These are phyloP conservation scores for Drosophila conformis DNA, from an alignment of 2,888 invertebrate genomes.

Conservation along the genomic window DNA sequence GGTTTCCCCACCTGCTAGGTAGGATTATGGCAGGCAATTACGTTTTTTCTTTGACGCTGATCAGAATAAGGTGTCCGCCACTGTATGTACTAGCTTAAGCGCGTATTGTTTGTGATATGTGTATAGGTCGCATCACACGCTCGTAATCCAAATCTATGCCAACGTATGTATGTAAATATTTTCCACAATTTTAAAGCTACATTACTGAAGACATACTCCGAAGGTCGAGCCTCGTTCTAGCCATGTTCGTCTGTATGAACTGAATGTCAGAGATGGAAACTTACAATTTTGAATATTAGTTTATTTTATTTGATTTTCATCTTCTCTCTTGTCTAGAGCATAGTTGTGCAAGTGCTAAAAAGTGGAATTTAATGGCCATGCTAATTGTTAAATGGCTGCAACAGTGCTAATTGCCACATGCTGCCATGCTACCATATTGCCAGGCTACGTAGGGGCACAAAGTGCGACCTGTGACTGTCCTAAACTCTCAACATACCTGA, in stretches of 20 bases:
- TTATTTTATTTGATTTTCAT: not conserved
- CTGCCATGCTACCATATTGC: constrained; percentile 19
- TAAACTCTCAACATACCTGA: constrained; percentile 14
- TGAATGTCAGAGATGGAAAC: not conserved
- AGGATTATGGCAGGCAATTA: too few species aligned
- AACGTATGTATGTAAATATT: not conserved
- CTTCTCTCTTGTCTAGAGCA: not conserved
- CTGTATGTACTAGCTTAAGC: not conserved
- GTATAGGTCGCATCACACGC: not conserved
- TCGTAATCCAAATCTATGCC: not conserved
- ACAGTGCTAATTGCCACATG: constrained; percentile 69
- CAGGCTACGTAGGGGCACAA: constrained; percentile 26
- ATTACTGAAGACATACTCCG: not conserved
- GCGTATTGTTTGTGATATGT: not conserved
- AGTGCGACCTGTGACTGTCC: not conserved
- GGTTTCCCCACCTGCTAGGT: too few species aligned
- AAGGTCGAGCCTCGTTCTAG: not conserved
- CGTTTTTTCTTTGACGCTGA: too few species aligned
- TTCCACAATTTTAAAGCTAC: not conserved
- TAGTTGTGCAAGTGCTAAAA: not conserved
- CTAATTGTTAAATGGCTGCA: constrained; percentile 45
- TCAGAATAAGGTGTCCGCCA: too few species aligned
- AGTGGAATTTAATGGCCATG: constrained; percentile 15
- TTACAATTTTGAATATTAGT: not conserved
- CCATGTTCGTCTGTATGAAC: not conserved